phyloP scores from a whole-genome alignment of 2,113 vertebrate species.

The Pachyramphus minor region DNA sequence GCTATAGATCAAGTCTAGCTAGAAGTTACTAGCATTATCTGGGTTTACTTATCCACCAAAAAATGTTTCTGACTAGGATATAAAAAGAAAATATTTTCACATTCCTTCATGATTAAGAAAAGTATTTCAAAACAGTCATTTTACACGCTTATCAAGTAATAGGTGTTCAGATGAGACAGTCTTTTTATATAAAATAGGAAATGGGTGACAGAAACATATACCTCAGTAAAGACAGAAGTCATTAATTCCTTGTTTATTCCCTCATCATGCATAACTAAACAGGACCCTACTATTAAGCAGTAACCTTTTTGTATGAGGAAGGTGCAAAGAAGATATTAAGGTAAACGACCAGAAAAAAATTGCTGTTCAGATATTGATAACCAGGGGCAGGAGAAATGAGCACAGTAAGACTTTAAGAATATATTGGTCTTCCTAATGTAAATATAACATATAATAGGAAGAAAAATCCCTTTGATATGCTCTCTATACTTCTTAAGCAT shows the following conservation, averaged over 20 bases:
- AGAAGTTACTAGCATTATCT: slow-evolving; percentile 8
- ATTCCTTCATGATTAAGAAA: not conserved
- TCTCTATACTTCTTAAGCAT: not conserved
- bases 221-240: not conserved
- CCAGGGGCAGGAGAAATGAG: not conserved
- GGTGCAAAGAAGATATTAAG: not conserved
- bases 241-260: not conserved
- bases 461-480: not conserved
- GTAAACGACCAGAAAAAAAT: not conserved
- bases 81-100: not conserved
- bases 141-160: not conserved
- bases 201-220: not conserved
- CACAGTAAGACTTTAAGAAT: not conserved
- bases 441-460: not conserved
- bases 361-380: not conserved
- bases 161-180: not conserved
- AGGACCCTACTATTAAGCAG: not conserved
- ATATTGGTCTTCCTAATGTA: not conserved
- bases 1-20: slow-evolving; percentile 50
- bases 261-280: not conserved
- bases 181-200: not conserved
- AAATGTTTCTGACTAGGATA: not conserved
- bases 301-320: not conserved
- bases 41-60: not conserved
- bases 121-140: not conserved